Conservation (phyloP, 2,888 invertebrate species). For the Standfussiana lucernea region DNA sequence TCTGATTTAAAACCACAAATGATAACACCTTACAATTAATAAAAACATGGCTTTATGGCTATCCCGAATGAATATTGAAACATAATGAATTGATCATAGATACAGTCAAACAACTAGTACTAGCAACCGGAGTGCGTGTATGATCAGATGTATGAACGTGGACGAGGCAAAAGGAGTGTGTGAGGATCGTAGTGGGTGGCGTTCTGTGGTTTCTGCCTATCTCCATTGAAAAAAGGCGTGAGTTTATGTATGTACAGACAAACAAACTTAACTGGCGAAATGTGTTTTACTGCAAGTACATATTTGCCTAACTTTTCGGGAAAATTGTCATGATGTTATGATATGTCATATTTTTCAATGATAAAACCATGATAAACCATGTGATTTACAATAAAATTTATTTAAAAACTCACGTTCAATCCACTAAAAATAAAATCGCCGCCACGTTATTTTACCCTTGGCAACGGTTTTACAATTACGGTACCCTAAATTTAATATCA, state of each 20-base stretch:
- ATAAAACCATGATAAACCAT: neutral
- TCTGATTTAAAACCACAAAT: neutral
- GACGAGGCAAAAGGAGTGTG: too few species aligned
- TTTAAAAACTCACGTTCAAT: neutral
- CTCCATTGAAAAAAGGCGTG: too few species aligned
- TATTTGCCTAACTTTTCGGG: neutral
- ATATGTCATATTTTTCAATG: neutral
- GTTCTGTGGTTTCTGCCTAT: too few species aligned
- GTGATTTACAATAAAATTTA: neutral
- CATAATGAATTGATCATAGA: neutral
- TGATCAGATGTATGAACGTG: too few species aligned
- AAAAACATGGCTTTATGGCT: neutral
- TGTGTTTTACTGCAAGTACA: neutral
- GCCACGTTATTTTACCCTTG: neutral
- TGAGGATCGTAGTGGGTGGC: too few species aligned
- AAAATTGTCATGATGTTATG: neutral
- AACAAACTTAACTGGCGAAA: neutral
- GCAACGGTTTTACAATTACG: slow-evolving; percentile 20
- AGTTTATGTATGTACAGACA: too few species aligned
- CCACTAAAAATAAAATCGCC: slow-evolving; percentile 14
- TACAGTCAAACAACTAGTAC: too few species aligned
- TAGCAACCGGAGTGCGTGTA: too few species aligned
- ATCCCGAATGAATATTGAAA: neutral
- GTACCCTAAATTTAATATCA: slow-evolving; percentile 49
- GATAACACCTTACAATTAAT: too few species aligned